Evolutionary conservation across 2,797 vertebrate genomes (phyloP), one percentile per base, ranked within the genome.

Genomic region (Tangara arthus): DNA sequence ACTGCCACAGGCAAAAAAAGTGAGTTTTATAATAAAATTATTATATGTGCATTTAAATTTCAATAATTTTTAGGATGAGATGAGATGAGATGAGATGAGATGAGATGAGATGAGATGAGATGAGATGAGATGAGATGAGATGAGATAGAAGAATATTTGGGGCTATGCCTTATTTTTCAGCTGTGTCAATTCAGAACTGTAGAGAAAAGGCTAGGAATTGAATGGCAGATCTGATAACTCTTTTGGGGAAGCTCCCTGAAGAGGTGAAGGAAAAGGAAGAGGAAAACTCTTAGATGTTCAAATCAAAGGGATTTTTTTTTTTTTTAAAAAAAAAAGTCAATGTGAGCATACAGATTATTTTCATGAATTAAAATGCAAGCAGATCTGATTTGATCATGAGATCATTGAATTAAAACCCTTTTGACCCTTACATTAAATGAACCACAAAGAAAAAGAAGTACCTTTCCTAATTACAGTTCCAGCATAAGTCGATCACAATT

Each of bases 281-380:
- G 20, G 18, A 79, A 84, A 93, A 72, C 13, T 37, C 61, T 91
- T 78, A 87, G 61, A 93, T 81, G 57, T 83, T 37, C 42, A 50
- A 91, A 91, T 92, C 79, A 95, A 91, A 93, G 61, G 7, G 37
- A 52, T n/a, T 65, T 73, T 82, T 87, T 12, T 57, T 83, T 19
- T 37, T 44, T 78, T 41, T 24, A 70, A 57, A 77, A 83, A 75
- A 76, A 85, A 60, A 70, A 52, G 15, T 22, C 46, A 78, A 44
- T 44, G 34, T 82, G 57, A 89, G 39, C 26, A 72, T 64, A 73
- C 12, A 77, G 26, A 78, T 72, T 73, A 68, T 87, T 80, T 89
- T 89, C 16, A 44, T 89, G 4, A 82, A 53, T 89, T 87, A 53
- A 87, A 84, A 79, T 63, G 15, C 19, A 87, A 85, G 39, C 11